Evolutionary conservation across 1,140 invertebrate genomes (phyloP), one percentile per base, ranked within the genome.

Genomic region (Drosophila nasuta): DNA sequence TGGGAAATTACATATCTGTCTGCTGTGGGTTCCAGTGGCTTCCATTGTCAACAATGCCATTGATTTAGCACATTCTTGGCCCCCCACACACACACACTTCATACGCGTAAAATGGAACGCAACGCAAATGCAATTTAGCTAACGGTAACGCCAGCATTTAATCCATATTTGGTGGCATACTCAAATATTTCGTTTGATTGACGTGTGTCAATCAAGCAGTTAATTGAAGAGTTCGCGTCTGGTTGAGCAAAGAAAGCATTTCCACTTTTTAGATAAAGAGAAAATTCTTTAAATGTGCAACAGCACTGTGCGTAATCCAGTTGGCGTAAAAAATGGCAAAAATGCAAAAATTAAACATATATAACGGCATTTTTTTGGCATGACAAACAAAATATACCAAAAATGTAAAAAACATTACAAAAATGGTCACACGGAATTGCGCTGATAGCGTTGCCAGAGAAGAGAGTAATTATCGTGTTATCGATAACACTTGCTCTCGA

Each of bases 181-280:
- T 79, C 69, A 83, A 88, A 83, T 77, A 77, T 68, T 72, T 66
- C n/a, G 35, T 64, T 76, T 85, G 83, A 89, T 83, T 88, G 85
- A 88, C 75, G 79, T 57, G 74, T 57, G 69, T 48, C 73, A 75
- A 59, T 75, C 77, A 64, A 63, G 51, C 54, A 78, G 63, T 59
- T 66, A 80, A 77, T 75, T 83, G 51, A 83, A 78, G 85, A 83
- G 83, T 83, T 75, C 62, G 64, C 58, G 52, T 67, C 75, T 11
- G 15, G 54, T 38, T 66, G 46, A 0, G 49, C 13, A 54, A 72
- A 60, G 63, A 72, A 71, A 71, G 73, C 46, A 52, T 52, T 60
- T 43, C 66, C 60, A 74, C 20, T 25, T 25, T 74, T 74, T 62
- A 62, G 57, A 65, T 30, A 49, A 20, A 49, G 35, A 62, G 28